Evolutionary conservation across 2,113 vertebrate species (phyloP).

Genomic region (Xiphophorus couchianus): DNA sequence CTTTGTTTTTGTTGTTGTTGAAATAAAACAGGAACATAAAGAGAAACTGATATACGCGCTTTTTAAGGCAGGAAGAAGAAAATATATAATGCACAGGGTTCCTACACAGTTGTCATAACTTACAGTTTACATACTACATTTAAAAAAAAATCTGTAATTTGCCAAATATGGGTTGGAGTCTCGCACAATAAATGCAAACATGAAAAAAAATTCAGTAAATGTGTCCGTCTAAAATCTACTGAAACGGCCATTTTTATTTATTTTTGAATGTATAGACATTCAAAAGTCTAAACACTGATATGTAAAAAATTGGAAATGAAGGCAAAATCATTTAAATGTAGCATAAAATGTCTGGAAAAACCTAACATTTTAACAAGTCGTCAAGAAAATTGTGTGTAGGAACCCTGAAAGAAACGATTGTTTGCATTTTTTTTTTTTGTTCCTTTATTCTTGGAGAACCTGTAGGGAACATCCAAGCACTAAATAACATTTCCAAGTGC

Average conservation of each 20-base stretch:
- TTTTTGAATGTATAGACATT: not conserved
- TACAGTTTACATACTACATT: not conserved
- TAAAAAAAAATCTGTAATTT: not conserved
- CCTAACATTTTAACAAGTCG: not conserved
- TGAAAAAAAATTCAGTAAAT: not conserved
- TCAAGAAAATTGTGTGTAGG: not conserved
- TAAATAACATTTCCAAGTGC: not conserved
- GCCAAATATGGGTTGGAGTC: not conserved
- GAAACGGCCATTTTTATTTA: not conserved
- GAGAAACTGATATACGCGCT: not conserved
- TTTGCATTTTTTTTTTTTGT: not conserved
- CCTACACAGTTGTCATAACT: not conserved
- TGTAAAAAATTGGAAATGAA: not conserved
- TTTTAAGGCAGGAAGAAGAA: not conserved
- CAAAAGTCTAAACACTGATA: not conserved
- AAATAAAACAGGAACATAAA: slow-evolving; percentile 1
- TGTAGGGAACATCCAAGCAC: not conserved
- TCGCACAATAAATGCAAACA: not conserved
- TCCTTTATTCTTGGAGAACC: not conserved
- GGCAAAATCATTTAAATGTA: not conserved
- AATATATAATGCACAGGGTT: not conserved
- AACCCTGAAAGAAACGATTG: not conserved
- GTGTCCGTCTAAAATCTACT: not conserved
- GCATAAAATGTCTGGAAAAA: not conserved
- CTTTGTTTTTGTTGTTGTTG: not conserved